phyloP scores from a whole-genome alignment of 2,888 invertebrate species.

The Lissonota sp. region DNA sequence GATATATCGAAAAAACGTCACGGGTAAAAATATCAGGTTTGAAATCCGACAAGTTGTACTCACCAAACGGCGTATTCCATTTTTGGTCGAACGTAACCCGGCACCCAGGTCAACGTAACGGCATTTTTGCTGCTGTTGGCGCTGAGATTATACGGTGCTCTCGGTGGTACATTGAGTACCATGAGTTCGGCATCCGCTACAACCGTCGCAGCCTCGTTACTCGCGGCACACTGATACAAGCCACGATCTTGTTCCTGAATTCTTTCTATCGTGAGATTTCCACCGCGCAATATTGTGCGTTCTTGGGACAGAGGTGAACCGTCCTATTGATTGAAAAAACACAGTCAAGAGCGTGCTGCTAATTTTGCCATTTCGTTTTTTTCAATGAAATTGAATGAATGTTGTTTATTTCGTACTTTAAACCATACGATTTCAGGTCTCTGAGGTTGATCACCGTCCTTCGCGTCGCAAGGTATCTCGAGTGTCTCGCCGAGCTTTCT shows the following conservation, averaged over 20 bases:
- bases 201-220: conserved; percentile 95
- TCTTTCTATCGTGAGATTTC: conserved; percentile 93
- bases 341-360: not conserved
- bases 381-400: no score
- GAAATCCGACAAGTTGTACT: not conserved
- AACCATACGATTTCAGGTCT: conserved; percentile 89
- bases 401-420: conserved; percentile 84
- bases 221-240: conserved; percentile 92
- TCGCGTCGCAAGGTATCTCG: conserved; percentile 92
- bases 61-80: conserved; percentile 94
- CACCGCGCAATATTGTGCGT: conserved; percentile 88
- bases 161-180: conserved; percentile 94
- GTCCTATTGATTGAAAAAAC: conserved; percentile 87
- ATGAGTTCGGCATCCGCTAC: conserved; percentile 91
- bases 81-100: conserved; percentile 91
- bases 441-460: conserved; percentile 88
- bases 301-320: conserved; percentile 89
- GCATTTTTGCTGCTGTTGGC: conserved; percentile 90
- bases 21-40: not conserved
- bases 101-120: conserved; percentile 93
- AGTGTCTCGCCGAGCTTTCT: conserved; percentile 92
- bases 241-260: conserved; percentile 95
- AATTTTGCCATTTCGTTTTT: no score
- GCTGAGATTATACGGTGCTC: conserved; percentile 94
- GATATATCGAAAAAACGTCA: no score